Evolutionary conservation across 2,113 vertebrate species (phyloP).

Genomic region (Sylvietta virens): DNA sequence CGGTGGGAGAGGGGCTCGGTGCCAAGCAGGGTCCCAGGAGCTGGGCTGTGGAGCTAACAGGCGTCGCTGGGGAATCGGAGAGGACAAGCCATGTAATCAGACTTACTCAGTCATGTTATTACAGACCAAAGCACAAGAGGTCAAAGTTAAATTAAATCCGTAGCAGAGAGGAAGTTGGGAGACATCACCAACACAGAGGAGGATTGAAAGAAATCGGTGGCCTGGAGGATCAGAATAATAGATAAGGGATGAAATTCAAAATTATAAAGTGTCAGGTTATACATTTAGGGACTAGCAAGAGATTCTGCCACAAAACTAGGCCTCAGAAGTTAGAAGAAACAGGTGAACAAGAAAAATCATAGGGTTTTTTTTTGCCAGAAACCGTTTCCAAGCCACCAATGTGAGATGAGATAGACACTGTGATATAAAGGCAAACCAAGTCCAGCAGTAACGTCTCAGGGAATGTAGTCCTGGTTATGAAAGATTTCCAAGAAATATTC

Average conservation of each 20-base stretch:
- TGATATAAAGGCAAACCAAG: not conserved
- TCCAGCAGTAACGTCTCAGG: not conserved
- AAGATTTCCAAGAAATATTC: not conserved
- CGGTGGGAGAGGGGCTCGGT: not conserved
- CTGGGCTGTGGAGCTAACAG: not conserved
- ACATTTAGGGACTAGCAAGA: conserved; percentile 9
- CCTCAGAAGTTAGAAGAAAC: not conserved
- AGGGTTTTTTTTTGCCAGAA: not conserved
- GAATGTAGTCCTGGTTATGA: not conserved
- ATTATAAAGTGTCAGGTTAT: not conserved
- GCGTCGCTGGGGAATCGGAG: not conserved
- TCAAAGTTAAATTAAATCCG: conserved; percentile 58
- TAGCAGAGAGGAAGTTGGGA: not conserved
- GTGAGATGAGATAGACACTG: not conserved
- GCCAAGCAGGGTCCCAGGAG: not conserved
- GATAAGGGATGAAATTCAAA: conserved; percentile 5
- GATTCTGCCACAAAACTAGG: not conserved
- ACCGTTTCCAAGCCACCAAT: not conserved
- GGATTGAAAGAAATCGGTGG: conserved; percentile 1
- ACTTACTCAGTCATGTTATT: conserved; percentile 48
- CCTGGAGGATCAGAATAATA: conserved; percentile 45
- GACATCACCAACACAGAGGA: not conserved
- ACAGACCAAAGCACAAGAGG: conserved; percentile 44
- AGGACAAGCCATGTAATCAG: conserved; percentile 1
- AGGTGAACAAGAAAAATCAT: not conserved